Base-by-base conservation (phyloP, 1,140 invertebrate species). In the Diachasmimorpha longicaudata region DNA sequence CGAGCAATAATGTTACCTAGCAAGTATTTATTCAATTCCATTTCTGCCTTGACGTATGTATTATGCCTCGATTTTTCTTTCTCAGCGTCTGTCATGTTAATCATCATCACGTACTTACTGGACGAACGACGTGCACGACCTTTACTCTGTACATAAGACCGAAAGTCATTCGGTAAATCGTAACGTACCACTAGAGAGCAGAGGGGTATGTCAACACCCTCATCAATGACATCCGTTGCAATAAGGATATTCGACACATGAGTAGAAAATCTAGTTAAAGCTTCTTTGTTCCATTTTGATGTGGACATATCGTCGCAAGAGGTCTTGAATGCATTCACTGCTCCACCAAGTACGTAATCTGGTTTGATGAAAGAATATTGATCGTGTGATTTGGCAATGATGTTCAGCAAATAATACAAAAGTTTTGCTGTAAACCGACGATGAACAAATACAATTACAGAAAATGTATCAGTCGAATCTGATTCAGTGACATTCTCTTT, bases 101-200 rank as follows among this genome's bases (percentile, higher is more conserved):
- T 77, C 55, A 95, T 83, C 4, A 94, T 86, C 63, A 90, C 85
- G 82, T 91, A 95, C 25, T 89, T 81, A 78, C 93, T 92, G 14
- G 85, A 80, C 19, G 82, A 78, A 71, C 91, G 85, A 58, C 93
- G 84, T 9, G 93, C 93, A 52, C 95, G 86, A 21, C 92, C 93
- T 88, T 96, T 96, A 10, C 93, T 95, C 81, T 95, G 93, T 13
- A 95, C 90, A 82, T 96, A 96, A 0, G 93, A 91, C 48, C 92
- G 89, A 83, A 94, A 95, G 81, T 93, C 91, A 75, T 83, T 81
- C 0, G 95, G 89, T 14, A 83, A 70, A 88, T 95, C 93, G 88
- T 95, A 97, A 63, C 94, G 88, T 44, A 97, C 85, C n/a, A 98
- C 93, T 52, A 97, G 86, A 81, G 95, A 95, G 84, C 96, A 97